Percentiles rank a stretch among this genome's conserved stretches.
Evolutionary conservation across 2,888 invertebrate genomes (phyloP).

Genomic region (Anticlea derivata): DNA sequence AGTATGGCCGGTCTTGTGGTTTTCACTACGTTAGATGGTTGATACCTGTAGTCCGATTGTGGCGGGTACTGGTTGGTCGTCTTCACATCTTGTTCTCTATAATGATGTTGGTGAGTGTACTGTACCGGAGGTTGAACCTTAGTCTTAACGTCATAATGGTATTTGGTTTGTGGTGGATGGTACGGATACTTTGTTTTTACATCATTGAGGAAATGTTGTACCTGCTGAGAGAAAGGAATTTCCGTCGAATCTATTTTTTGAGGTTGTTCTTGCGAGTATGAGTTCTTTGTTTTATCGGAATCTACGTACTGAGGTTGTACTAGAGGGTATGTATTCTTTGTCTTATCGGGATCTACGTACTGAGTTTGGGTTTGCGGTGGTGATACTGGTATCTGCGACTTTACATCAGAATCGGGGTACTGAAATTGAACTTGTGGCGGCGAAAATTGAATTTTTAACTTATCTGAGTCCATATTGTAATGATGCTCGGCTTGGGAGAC

Average conservation of each 20-base stretch:
- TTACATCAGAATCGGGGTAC: constrained; percentile 11
- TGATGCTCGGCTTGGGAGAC: constrained; percentile 47
- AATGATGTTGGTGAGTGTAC: constrained; percentile 42
- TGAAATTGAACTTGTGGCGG: constrained; percentile 17
- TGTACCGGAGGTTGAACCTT: constrained; percentile 29
- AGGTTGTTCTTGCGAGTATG: constrained; percentile 10
- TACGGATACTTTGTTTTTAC: constrained; percentile 20
- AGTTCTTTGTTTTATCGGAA: constrained; percentile 10
- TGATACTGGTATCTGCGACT: constrained; percentile 7
- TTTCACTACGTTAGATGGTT: constrained; percentile 54
- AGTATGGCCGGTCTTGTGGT: constrained; percentile 63
- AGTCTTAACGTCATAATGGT: constrained; percentile 18
- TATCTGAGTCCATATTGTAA: constrained; percentile 48
- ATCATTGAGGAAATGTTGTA: constrained; percentile 23
- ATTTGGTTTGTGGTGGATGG: constrained; percentile 13
- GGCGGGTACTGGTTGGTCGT: constrained; percentile 40
- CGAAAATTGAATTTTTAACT: constrained; percentile 19
- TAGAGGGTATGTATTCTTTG: constrained; percentile 8
- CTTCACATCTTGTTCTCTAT: constrained; percentile 43
- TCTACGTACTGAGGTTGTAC: constrained; percentile 5
- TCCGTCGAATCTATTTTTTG: neutral
- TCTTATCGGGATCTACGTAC: constrained; percentile 8
- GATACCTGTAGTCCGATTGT: constrained; percentile 50
- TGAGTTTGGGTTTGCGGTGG: constrained; percentile 5
- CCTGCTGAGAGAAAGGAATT: constrained; percentile 19